Evolutionary conservation across 2,797 vertebrate genomes (phyloP).

Genomic region (Vireo griseus): DNA sequence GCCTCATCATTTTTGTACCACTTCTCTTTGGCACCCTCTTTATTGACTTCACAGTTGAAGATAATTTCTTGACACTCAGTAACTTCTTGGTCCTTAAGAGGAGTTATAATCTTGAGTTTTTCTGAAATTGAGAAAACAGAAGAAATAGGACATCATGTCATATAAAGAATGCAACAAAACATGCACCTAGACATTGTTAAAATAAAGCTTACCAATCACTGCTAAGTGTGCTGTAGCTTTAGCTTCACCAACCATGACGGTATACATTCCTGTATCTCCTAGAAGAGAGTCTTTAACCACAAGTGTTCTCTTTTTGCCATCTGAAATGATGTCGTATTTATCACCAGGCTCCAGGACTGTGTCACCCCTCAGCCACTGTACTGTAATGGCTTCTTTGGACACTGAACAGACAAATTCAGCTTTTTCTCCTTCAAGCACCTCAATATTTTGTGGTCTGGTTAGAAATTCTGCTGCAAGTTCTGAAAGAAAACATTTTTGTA

Average conservation of each 20-base stretch:
- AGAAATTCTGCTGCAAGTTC: slow-evolving; percentile 97
- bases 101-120: slow-evolving; percentile 91
- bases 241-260: slow-evolving; percentile 83
- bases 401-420: slow-evolving; percentile 92
- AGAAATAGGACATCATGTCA: neutral
- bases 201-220: slow-evolving; percentile 84
- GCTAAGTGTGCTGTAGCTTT: slow-evolving; percentile 86
- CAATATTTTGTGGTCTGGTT: slow-evolving; percentile 86
- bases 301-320: slow-evolving; percentile 88
- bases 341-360: slow-evolving; percentile 82
- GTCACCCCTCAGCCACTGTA: slow-evolving; percentile 86
- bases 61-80: slow-evolving; percentile 89
- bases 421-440: slow-evolving; percentile 90
- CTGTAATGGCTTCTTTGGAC: slow-evolving; percentile 89
- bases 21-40: slow-evolving; percentile 94
- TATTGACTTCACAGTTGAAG: slow-evolving; percentile 96
- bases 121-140: slow-evolving; percentile 76
- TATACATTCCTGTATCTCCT: slow-evolving; percentile 86
- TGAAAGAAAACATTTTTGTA: slow-evolving; percentile 58
- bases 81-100: slow-evolving; percentile 87
- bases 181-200: neutral
- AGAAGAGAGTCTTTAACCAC: slow-evolving; percentile 81
- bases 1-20: slow-evolving; percentile 92
- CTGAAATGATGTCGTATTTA: slow-evolving; percentile 86
- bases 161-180: neutral